These are phyloP conservation scores for Chloebia gouldiae DNA, from an alignment of 2,113 vertebrate genomes.

Conservation along the genomic window DNA sequence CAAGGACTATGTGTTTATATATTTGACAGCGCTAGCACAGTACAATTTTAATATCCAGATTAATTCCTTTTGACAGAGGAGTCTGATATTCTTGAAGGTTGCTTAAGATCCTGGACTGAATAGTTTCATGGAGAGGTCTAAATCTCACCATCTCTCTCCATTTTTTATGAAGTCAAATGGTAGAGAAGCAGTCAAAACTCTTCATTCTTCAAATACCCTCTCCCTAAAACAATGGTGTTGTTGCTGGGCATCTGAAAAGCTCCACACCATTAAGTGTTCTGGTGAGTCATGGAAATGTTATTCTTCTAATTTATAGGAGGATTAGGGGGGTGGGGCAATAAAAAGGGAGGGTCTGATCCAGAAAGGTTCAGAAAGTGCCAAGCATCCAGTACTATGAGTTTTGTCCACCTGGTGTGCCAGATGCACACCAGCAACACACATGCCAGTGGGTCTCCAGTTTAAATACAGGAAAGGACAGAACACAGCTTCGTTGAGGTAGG, in stretches of 20 bases:
- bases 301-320: not conserved
- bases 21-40: not conserved
- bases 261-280: not conserved
- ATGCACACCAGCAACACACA: rapidly evolving
- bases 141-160: not conserved
- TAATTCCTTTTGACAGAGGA: not conserved
- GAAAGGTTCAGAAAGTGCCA: not conserved
- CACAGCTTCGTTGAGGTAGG: not conserved
- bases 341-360: not conserved
- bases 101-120: not conserved
- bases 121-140: not conserved
- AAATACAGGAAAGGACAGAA: not conserved
- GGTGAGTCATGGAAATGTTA: not conserved
- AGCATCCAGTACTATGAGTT: not conserved
- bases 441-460: not conserved
- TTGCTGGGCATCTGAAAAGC: not conserved
- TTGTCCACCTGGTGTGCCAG: not conserved
- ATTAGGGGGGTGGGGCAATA: rapidly evolving
- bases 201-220: not conserved
- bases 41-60: not conserved
- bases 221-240: rapidly evolving
- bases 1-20: not conserved
- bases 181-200: not conserved
- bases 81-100: not conserved
- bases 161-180: not conserved